Evolutionary conservation across 2,113 vertebrate genomes (phyloP), one percentile per base, ranked within the genome.

Genomic region (Macaca mulatta): DNA sequence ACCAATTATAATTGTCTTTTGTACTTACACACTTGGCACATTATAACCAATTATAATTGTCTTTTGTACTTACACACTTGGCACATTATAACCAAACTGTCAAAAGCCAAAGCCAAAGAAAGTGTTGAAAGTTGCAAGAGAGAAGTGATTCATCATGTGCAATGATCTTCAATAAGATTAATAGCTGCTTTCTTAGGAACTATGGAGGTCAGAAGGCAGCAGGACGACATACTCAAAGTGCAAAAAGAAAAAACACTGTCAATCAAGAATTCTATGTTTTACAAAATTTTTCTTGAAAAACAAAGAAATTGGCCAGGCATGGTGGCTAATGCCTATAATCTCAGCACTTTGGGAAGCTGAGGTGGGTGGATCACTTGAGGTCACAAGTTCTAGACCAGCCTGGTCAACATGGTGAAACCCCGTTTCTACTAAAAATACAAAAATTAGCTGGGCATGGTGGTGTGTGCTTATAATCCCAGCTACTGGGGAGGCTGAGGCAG

Each of bases 261-360:
- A 48, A 88, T 48, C 40, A 69, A 94, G 40, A 78, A 77, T 43
- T 88, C 25, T 59, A 27, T 43, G 35, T 45, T 23, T 81, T 81
- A 35, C 55, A 95, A 95, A 92, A 88, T 64, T 80, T 61, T 80
- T 61, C n/a, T 86, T 61, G 27, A 80, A 61, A 86, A 79, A 74
- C 50, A 48, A 83, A 77, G 67, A 32, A 35, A 69, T 30, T 64
- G 61, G 32, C 14, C 6, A 35, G 32, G 14, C 14, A 17, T 0
- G 1, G 67, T 17, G 67, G 14, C 67, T 69, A 32, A 69, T 32
- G 67, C 67, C 67, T 69, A 32, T n/a, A 35, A 69, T n/a, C 67
- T 16, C 32, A 18, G 30, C 30, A 32, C 67, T n/a, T 69, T 69
- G 32, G 16, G 67, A n/a, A 35, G 67, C 67, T 69, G 6, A 69